phyloP scores from a whole-genome alignment of 1,140 invertebrate species.

The Acyrthosiphon pisum region DNA sequence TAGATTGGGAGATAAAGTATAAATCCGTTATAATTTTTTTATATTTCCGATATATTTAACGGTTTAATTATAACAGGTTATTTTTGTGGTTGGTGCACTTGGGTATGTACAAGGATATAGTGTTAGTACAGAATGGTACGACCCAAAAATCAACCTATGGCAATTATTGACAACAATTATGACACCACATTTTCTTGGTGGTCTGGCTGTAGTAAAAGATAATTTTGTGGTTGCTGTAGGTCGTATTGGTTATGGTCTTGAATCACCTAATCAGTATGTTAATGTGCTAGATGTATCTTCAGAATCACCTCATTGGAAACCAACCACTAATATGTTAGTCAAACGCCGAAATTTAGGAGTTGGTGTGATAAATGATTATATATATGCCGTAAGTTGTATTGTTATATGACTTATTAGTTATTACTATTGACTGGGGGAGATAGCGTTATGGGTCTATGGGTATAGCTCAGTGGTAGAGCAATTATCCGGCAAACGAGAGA shows the following conservation, averaged over 20 bases:
- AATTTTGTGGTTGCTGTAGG: slow-evolving; percentile 87
- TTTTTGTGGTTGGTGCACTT: slow-evolving; percentile 92
- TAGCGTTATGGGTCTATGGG: too few relatives aligned
- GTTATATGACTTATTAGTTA: too few relatives aligned
- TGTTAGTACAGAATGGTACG: slow-evolving; percentile 85
- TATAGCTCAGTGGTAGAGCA: too few relatives aligned
- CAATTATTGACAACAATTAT: slow-evolving; percentile 69
- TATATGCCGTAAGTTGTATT: slow-evolving; percentile 78
- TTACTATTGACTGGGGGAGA: too few relatives aligned
- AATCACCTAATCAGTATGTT: slow-evolving; percentile 80
- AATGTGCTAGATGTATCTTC: slow-evolving; percentile 67
- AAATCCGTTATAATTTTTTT: too few relatives aligned
- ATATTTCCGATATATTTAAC: not conserved
- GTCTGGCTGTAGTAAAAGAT: slow-evolving; percentile 76
- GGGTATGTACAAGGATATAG: slow-evolving; percentile 91
- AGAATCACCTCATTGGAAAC: slow-evolving; percentile 77
- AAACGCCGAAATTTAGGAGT: slow-evolving; percentile 79
- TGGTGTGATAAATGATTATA: slow-evolving; percentile 84
- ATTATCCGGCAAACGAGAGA: too few relatives aligned
- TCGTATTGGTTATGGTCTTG: slow-evolving; percentile 78
- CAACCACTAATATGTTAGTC: slow-evolving; percentile 76
- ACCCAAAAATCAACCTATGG: slow-evolving; percentile 68
- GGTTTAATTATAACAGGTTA: slow-evolving; percentile 67
- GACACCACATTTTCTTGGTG: slow-evolving; percentile 72
- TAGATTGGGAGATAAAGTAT: slow-evolving; percentile 66